phyloP scores from a whole-genome alignment of 35 echinoderm and acorn worm genomes.

The Chiridota heheva region DNA sequence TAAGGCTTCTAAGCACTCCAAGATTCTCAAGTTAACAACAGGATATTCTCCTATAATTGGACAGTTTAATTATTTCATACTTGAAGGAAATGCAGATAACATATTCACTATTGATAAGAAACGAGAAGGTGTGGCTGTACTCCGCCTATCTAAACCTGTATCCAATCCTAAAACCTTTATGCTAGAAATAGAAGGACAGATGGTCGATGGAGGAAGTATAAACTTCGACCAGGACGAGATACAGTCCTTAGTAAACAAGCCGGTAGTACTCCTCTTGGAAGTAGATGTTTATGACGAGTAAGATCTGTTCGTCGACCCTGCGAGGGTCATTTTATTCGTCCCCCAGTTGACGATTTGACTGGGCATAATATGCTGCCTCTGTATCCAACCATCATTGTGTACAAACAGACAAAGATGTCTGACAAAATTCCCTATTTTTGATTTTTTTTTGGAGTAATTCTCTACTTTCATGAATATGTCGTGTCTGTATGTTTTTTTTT shows the following conservation, averaged over 20 bases:
- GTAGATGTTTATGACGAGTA: conserved; percentile 57
- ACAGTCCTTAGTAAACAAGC: conserved; percentile 41
- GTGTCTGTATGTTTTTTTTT: conserved; percentile 14
- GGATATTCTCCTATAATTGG: conserved; percentile 44
- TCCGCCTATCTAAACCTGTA: conserved; percentile 44
- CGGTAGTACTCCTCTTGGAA: conserved; percentile 43
- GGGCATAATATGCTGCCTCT: neutral
- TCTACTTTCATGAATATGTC: neutral
- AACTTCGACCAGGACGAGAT: conserved; percentile 5
- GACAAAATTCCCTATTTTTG: neutral
- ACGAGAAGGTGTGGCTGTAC: conserved; percentile 52
- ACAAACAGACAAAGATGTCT: neutral
- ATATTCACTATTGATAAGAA: conserved; percentile 56
- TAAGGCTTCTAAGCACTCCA: conserved; percentile 35
- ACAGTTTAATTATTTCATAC: conserved; percentile 34
- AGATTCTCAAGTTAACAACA: conserved; percentile 54
- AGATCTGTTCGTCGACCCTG: conserved; percentile 11
- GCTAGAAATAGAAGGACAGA: conserved; percentile 67
- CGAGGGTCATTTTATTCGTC: conserved; percentile 17
- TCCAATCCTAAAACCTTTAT: conserved; percentile 27
- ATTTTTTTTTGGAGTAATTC: neutral
- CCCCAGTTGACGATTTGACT: conserved; percentile 12
- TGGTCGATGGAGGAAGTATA: conserved; percentile 15
- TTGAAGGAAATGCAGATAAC: conserved; percentile 37
- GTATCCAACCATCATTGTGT: neutral